Base-by-base conservation (phyloP, 2,888 invertebrate species). In the Lasioglossum oenotherae region DNA sequence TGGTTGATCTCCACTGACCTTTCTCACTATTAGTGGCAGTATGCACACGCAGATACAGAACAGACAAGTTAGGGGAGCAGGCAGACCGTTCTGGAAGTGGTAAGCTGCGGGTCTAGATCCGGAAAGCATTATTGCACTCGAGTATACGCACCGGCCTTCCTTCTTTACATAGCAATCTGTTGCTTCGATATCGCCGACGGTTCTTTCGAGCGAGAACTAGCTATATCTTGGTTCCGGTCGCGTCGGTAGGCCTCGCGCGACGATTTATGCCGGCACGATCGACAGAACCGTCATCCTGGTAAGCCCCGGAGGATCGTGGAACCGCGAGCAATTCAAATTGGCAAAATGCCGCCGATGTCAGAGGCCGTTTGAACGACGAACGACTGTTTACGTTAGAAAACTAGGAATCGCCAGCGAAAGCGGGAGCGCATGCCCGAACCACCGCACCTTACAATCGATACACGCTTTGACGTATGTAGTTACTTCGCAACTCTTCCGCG, bases 381-480 rank as follows among this genome's bases (percentile, higher is more conserved):
- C 53, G 85, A 92, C 92, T 93, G 93, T 93, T 93, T 93, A 93
- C 90, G 90, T 92, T 91, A 85, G 82, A 84, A 90, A 88, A 87
- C 85, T 83, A 86, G 86, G 81, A 86, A 86, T 82, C 78, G 75
- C 74, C 72, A 83, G 53, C 77, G 72, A 67, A 23, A 38, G 12
- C 60, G n/a, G 74, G 27, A 19, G 92, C 93, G 94, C 93, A 80
- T 93, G 94, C 94, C 93, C 92, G 92, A 93, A 92, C 93, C 91
- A 85, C 91, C 91, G 74, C 78, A 64, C 84, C 88, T 87, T 91
- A 92, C 91, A 93, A 94, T 94, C 94, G 94, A 94, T 94, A 94
- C 87, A 94, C 87, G 84, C 89, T 92, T 91, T 92, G 93, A 93
- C 94, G 93, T 31, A 31, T 31, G 31, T 93, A 93, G 81, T 53